Percentiles rank a stretch among this genome's conserved stretches.
These are phyloP conservation scores for Sebastes oblongus DNA, from an alignment of 2,797 vertebrate genomes.

Conservation along the genomic window DNA sequence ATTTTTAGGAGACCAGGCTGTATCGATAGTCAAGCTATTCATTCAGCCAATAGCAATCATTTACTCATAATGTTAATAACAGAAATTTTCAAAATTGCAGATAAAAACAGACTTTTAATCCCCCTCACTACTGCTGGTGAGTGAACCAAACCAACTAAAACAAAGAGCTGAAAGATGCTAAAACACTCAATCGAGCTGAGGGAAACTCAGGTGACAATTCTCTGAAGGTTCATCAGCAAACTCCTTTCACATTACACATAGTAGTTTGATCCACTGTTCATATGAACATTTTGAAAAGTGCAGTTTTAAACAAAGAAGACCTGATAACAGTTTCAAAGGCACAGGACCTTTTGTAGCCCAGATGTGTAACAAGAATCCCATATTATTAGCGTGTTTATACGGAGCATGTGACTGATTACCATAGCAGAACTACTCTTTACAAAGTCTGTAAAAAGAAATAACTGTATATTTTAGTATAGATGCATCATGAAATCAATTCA, in stretches of 20 bases:
- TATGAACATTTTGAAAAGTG: neutral
- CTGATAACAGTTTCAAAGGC: neutral
- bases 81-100: neutral
- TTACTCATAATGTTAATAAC: neutral
- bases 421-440: neutral
- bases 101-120: neutral
- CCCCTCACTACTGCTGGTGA: neutral
- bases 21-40: neutral
- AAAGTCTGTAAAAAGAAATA: neutral
- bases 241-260: neutral
- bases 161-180: neutral
- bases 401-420: neutral
- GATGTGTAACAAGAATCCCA: neutral
- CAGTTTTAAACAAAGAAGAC: neutral
- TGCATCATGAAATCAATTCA: slow-evolving; percentile 54
- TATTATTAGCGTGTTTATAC: neutral
- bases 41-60: neutral
- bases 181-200: neutral
- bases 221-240: neutral
- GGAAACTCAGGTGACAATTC: neutral
- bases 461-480: too few species aligned
- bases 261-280: neutral
- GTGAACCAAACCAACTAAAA: neutral
- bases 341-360: too few species aligned
- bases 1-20: neutral